Conservation (phyloP, 1,140 invertebrate species). For the Drosophila parabipectinata region DNA sequence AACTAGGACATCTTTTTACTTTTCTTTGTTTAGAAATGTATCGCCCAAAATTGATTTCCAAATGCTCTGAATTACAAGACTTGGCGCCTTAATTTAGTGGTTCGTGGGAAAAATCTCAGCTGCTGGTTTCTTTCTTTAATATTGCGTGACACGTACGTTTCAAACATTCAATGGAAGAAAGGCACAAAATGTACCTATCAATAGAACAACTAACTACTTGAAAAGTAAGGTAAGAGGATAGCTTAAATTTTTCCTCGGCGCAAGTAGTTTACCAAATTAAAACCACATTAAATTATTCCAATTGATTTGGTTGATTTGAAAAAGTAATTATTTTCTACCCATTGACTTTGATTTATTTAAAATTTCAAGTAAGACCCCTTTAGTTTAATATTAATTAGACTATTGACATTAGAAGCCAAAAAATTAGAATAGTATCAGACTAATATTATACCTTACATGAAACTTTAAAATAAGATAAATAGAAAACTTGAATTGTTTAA, state of each 20-base stretch:
- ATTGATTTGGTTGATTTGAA: background rate
- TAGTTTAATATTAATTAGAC: background rate
- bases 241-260: no score
- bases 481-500: no score
- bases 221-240: no score
- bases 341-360: background rate
- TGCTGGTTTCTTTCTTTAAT: slow-evolving; percentile 21
- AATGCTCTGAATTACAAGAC: background rate
- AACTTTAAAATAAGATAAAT: background rate
- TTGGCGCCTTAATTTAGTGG: background rate
- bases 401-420: background rate
- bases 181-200: background rate
- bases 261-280: background rate
- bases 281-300: background rate
- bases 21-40: no score
- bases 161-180: background rate
- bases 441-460: background rate
- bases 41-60: background rate
- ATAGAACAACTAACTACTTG: background rate
- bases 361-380: background rate
- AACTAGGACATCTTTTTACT: slow-evolving; percentile 4
- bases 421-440: background rate
- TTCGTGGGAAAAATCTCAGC: slow-evolving; percentile 47
- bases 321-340: background rate
- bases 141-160: slow-evolving; percentile 31